Base-by-base conservation (phyloP, 2,888 invertebrate species). In the Mimas tiliae region DNA sequence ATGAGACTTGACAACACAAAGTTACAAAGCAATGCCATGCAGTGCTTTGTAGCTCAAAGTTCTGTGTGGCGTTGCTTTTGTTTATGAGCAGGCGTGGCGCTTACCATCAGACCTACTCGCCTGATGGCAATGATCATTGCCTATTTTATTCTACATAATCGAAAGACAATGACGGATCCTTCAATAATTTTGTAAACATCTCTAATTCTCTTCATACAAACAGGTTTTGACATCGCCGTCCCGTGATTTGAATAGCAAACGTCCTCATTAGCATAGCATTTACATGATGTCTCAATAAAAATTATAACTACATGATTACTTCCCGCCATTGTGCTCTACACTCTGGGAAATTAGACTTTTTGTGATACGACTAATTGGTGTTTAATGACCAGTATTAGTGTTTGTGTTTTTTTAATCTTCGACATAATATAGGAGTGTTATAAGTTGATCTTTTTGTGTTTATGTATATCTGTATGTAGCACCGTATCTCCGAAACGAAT, bases 291-390 rank as follows among this genome's bases (percentile, higher is more conserved):
- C 68, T 65, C 64, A 65, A 55, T 52, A 72, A 68, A 74, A 77
- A 75, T 73, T 75, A 65, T 33, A 64, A 67, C 74, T 73, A 72
- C 72, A 70, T 64, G 66, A 72, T 77, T 68, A 72, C 69, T 77
- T 74, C 72, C 74, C 74, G 67, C 21, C 65, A 63, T 53, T 65
- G 67, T 70, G 66, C 19, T 38, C 34, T 55, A 16, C 42, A 68
- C 67, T 65, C 64, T 74, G 68, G 69, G 72, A 76, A 74, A 77
- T 74, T 72, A 63, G 50, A 48, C 55, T 53, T 50, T 66, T 58
- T 63, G 62, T 19, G 8, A 42, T 42, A 16, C 9, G 19, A 19
- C 58, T 58, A 58, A 58, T 58, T 42, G 58, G 38, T 12, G 11
- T 58, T 42, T 42, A 19, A 52, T 27, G 21, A 21, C 4, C 14